Percentiles rank a stretch among this genome's conserved stretches.
Conservation (phyloP, 2,797 vertebrate genomes). For the Enteromius viviparus region DNA sequence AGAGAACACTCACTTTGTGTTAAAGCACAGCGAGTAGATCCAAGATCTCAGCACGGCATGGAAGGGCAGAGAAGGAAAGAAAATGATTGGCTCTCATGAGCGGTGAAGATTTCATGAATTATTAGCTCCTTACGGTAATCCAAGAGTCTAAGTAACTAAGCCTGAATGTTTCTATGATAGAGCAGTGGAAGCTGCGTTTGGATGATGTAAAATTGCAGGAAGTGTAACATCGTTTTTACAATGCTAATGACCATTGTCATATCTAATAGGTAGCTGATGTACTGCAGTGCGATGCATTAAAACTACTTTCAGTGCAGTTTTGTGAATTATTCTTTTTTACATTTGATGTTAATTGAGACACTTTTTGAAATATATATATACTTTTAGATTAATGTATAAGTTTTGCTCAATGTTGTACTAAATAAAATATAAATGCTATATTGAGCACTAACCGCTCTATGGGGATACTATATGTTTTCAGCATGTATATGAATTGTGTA, state of each 20-base stretch:
- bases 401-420: background rate
- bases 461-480: background rate
- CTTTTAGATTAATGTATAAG: background rate
- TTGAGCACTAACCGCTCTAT: background rate
- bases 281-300: background rate
- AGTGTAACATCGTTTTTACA: background rate
- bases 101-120: conserved; percentile 43
- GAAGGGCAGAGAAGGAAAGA: conserved; percentile 28
- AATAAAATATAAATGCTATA: background rate
- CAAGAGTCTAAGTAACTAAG: conserved; percentile 1
- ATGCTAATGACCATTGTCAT: background rate
- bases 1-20: conserved; percentile 38
- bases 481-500: background rate
- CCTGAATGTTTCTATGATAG: conserved; percentile 1
- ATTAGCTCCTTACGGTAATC: conserved; percentile 42
- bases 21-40: conserved; percentile 31
- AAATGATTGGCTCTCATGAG: conserved; percentile 37
- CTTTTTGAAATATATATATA: background rate
- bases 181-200: conserved; percentile 9
- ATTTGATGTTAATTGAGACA: background rate
- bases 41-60: conserved; percentile 27
- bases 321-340: background rate
- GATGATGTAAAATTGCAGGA: conserved; percentile 16
- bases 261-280: background rate
- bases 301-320: background rate